A percentile compares a stretch with the other conserved stretches of the same genome.
These are phyloP conservation scores for Magallana nippona DNA, from an alignment of 2,888 invertebrate genomes.

Conservation along the genomic window DNA sequence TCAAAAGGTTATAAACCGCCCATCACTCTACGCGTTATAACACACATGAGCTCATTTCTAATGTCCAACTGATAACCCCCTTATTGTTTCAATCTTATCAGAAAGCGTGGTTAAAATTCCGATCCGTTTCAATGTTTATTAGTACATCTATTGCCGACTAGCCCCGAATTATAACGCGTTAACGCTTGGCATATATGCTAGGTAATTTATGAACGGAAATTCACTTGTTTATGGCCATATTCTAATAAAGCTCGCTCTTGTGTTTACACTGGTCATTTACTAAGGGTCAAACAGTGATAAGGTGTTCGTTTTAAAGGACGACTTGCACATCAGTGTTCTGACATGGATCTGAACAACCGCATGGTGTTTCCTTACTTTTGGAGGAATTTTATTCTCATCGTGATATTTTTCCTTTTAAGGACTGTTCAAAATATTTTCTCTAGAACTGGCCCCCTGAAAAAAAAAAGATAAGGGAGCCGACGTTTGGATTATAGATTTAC, in stretches of 20 bases:
- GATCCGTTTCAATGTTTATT: background rate
- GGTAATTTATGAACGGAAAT: background rate
- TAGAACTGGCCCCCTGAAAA: too few relatives aligned
- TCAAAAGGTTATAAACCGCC: too few relatives aligned
- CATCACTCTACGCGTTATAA: too few relatives aligned
- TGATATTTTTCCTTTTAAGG: background rate
- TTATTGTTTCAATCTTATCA: too few relatives aligned
- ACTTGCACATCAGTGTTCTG: background rate
- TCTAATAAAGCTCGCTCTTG: conserved; percentile 1
- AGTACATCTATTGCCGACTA: background rate
- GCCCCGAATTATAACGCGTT: background rate
- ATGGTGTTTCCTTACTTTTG: background rate
- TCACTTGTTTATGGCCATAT: background rate
- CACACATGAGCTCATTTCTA: too few relatives aligned
- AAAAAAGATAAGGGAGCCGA: background rate
- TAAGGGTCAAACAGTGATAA: conserved; percentile 12
- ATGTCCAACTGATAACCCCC: too few relatives aligned
- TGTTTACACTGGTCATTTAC: conserved; percentile 15
- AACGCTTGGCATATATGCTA: background rate
- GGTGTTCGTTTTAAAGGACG: background rate
- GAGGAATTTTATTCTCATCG: background rate
- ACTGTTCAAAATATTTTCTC: too few relatives aligned
- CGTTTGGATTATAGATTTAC: conserved; percentile 26
- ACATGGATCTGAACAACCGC: background rate
- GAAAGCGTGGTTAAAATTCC: too few relatives aligned